Evolutionary conservation across 1,140 invertebrate species (phyloP).

Genomic region (Eciton burchellii): DNA sequence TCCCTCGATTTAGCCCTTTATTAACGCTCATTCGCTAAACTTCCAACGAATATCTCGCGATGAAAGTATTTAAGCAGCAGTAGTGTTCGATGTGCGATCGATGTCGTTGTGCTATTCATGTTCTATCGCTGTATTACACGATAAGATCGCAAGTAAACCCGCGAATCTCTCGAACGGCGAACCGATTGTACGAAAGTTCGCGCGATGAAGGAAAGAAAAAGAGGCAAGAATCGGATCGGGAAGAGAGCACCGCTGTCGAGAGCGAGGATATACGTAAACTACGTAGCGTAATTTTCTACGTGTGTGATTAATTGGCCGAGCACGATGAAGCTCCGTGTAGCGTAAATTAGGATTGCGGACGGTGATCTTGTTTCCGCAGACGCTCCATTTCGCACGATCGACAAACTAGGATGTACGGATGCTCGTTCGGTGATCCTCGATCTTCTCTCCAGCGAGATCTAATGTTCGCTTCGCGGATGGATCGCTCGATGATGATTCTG

Average conservation of each 20-base stretch:
- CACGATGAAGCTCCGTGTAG: background rate
- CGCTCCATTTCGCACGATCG: background rate
- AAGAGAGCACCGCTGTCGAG: background rate
- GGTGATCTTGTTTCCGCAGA: slow-evolving; percentile 18
- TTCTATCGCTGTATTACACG: slow-evolving; percentile 10
- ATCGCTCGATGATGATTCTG: too few relatives aligned
- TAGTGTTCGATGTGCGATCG: slow-evolving; percentile 36
- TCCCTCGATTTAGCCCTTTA: background rate
- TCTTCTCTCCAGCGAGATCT: background rate
- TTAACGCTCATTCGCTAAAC: slow-evolving; percentile 14
- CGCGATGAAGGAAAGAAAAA: background rate
- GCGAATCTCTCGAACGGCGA: background rate
- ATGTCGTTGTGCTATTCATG: slow-evolving; percentile 36
- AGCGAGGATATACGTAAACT: slow-evolving; percentile 14
- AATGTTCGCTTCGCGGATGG: too few relatives aligned
- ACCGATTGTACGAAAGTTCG: background rate
- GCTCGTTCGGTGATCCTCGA: background rate
- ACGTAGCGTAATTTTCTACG: slow-evolving; percentile 1
- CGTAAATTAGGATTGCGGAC: slow-evolving; percentile 1
- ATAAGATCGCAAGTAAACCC: slow-evolving; percentile 15
- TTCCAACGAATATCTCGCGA: slow-evolving; percentile 12
- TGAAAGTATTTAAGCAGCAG: slow-evolving; percentile 44
- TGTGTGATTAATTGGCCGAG: slow-evolving; percentile 3
- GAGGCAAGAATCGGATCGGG: background rate
- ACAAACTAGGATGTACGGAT: background rate